phyloP scores from a whole-genome alignment of 2,888 invertebrate genomes.

The Prosapia bicincta region DNA sequence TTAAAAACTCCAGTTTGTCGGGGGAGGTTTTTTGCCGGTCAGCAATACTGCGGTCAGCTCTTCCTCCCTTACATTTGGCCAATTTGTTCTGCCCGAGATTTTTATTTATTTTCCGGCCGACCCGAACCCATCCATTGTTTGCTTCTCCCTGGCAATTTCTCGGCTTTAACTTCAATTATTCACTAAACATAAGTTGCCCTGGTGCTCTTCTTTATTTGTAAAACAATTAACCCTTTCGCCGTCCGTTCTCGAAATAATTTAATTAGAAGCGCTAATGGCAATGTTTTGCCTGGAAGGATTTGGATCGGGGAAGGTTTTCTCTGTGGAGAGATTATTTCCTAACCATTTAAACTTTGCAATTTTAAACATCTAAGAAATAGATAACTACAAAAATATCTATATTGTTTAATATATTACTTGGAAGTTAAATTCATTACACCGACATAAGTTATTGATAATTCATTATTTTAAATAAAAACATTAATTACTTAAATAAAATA shows the following conservation, averaged over 20 bases:
- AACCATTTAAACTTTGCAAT: too few relatives aligned
- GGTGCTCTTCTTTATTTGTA: neutral
- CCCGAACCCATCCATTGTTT: neutral
- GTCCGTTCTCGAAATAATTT: neutral
- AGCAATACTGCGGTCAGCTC: neutral
- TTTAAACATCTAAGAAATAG: too few relatives aligned
- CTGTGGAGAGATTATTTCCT: neutral
- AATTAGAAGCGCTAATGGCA: neutral
- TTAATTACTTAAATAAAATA: too few relatives aligned
- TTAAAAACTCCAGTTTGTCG: neutral
- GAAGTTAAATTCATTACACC: too few relatives aligned
- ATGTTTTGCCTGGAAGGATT: neutral
- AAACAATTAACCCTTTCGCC: neutral
- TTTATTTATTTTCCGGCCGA: neutral
- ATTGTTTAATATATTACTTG: too few relatives aligned
- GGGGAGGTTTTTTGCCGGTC: neutral
- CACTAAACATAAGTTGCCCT: neutral
- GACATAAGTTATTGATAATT: too few relatives aligned
- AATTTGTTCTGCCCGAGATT: constrained; percentile 2
- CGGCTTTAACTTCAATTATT: neutral
- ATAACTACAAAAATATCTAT: too few relatives aligned
- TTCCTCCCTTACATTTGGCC: neutral
- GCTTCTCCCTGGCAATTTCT: neutral
- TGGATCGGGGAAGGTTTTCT: too few relatives aligned
- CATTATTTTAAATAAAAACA: too few relatives aligned